Percentiles rank a stretch among this genome's conserved stretches.
phyloP scores from a whole-genome alignment of 2,888 invertebrate genomes.

The Watsonalla cultraria region DNA sequence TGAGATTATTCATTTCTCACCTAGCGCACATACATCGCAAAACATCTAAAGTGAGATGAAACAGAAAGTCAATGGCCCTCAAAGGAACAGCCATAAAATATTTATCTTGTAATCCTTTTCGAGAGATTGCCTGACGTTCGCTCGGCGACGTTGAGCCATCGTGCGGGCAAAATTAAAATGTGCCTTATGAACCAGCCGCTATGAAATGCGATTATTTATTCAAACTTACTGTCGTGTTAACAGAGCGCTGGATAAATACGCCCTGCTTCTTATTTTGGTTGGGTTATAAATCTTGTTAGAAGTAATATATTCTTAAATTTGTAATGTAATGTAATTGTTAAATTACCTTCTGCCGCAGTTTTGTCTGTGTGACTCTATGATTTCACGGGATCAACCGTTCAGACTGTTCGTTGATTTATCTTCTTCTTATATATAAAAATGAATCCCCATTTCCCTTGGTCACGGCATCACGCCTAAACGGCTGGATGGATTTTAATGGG shows the following conservation, averaged over 20 bases:
- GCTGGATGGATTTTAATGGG: too few relatives aligned
- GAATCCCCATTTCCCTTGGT: too few relatives aligned
- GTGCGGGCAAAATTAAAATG: conserved; percentile 6
- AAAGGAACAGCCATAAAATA: conserved; percentile 28
- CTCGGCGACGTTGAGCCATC: conserved; percentile 29
- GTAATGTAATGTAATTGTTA: too few relatives aligned
- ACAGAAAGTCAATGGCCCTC: conserved; percentile 1
- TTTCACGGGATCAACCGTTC: too few relatives aligned
- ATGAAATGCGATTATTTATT: conserved; percentile 15
- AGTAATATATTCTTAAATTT: too few relatives aligned
- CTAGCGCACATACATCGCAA: background rate
- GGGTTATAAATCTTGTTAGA: too few relatives aligned
- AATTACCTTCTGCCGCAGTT: too few relatives aligned
- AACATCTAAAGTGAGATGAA: background rate
- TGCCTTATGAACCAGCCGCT: conserved; percentile 2
- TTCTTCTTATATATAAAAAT: too few relatives aligned
- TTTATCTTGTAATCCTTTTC: conserved; percentile 37
- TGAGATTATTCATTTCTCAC: conserved; percentile 4
- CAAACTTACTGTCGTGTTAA: conserved; percentile 5
- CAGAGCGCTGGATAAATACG: background rate
- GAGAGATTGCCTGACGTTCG: conserved; percentile 29
- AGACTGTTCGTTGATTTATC: too few relatives aligned
- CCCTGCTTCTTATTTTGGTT: background rate
- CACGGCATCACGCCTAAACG: too few relatives aligned
- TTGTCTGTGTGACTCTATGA: too few relatives aligned